phyloP scores from a whole-genome alignment of 2,888 invertebrate species.

The Drosophila emarginata region DNA sequence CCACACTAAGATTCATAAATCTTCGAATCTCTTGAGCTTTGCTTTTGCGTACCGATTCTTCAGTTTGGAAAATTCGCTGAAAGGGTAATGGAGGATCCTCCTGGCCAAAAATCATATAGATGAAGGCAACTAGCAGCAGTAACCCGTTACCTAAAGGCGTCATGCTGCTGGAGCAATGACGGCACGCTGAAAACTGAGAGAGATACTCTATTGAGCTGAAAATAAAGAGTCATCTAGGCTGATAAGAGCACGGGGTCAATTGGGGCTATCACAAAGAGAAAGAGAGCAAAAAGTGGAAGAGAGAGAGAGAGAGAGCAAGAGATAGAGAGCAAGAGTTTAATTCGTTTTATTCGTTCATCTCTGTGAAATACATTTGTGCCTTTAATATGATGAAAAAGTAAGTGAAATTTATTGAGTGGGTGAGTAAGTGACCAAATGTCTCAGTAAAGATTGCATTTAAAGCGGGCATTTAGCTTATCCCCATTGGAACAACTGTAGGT shows the following conservation, averaged over 20 bases:
- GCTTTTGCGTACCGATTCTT: slow-evolving; percentile 58
- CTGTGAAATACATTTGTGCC: slow-evolving; percentile 7
- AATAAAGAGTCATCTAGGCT: slow-evolving; percentile 11
- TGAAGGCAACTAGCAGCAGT: slow-evolving; percentile 14
- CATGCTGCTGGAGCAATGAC: slow-evolving; percentile 56
- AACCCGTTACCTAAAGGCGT: slow-evolving; percentile 26
- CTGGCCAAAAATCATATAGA: slow-evolving; percentile 7
- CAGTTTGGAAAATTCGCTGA: slow-evolving; percentile 61
- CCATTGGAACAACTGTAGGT: slow-evolving; percentile 69
- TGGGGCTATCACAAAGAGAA: slow-evolving; percentile 48
- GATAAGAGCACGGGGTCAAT: slow-evolving; percentile 53
- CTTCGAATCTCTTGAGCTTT: slow-evolving; percentile 64
- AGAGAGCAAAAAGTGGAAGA: not conserved
- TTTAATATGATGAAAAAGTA: not conserved
- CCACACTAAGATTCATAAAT: slow-evolving; percentile 67
- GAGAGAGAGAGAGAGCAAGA: not conserved
- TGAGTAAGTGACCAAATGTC: not conserved
- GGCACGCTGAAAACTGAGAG: slow-evolving; percentile 21
- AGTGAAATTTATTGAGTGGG: not conserved
- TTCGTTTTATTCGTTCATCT: slow-evolving; percentile 1
- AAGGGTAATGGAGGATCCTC: slow-evolving; percentile 34
- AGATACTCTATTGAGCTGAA: not conserved
- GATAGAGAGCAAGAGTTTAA: not conserved
- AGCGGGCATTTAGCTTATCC: slow-evolving; percentile 72
- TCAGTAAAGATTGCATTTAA: slow-evolving; percentile 77